These are phyloP conservation scores for Bedellia somnulentella DNA, from an alignment of 2,888 invertebrate species.

Conservation along the genomic window DNA sequence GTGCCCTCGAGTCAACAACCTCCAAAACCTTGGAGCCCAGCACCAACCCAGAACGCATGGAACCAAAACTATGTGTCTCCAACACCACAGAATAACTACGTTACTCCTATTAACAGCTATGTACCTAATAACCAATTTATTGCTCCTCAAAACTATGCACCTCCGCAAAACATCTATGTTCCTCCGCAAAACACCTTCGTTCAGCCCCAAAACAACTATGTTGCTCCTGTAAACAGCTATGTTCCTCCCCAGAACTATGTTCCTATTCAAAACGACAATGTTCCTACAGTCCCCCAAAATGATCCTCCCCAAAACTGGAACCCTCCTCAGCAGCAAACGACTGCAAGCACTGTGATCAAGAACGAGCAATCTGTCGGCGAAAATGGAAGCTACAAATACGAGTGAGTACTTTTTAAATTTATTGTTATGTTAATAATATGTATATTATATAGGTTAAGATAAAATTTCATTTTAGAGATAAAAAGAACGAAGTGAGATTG, in stretches of 20 bases:
- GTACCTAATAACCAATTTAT: slow-evolving; percentile 10
- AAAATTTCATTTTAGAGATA: no score
- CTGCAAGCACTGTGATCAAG: slow-evolving; percentile 39
- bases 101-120: slow-evolving; percentile 8
- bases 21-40: slow-evolving; percentile 15
- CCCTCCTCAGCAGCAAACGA: slow-evolving; percentile 14
- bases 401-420: slow-evolving; percentile 41
- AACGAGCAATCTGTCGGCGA: slow-evolving; percentile 41
- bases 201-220: slow-evolving; percentile 7
- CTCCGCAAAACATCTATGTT: slow-evolving; percentile 12
- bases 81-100: slow-evolving; percentile 12
- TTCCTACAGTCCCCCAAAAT: slow-evolving; percentile 12
- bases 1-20: slow-evolving; percentile 17
- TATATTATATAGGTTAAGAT: no score
- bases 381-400: slow-evolving; percentile 54
- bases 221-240: slow-evolving; percentile 12
- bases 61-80: neutral
- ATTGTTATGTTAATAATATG: no score
- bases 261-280: slow-evolving; percentile 13
- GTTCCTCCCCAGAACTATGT: slow-evolving; percentile 14
- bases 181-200: slow-evolving; percentile 14
- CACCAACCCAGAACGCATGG: neutral
- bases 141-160: slow-evolving; percentile 8
- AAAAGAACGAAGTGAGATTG: no score
- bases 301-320: slow-evolving; percentile 8